phyloP scores from a whole-genome alignment of 2,888 invertebrate genomes.

The Dryocosmus kuriphilus region DNA sequence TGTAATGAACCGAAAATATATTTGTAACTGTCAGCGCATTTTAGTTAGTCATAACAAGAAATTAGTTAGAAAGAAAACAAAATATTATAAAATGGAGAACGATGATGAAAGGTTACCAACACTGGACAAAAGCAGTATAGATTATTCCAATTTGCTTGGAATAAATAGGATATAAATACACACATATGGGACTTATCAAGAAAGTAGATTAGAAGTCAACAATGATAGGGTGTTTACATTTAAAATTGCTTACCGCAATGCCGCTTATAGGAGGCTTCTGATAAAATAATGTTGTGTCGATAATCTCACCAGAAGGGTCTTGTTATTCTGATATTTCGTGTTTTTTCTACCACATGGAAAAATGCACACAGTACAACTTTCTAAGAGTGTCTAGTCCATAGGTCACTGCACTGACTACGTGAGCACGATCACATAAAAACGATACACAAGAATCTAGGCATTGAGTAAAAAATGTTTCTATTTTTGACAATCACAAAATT shows the following conservation, averaged over 20 bases:
- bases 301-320: conserved; percentile 8
- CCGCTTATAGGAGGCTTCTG: not conserved
- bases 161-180: not conserved
- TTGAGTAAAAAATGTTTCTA: no score
- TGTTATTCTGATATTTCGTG: conserved; percentile 14
- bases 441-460: conserved; percentile 1
- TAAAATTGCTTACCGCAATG: conserved; percentile 14
- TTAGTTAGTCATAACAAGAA: no score
- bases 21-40: no score
- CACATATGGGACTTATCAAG: not conserved
- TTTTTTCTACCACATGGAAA: conserved; percentile 13
- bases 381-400: conserved; percentile 27
- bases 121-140: not conserved
- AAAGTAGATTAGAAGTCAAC: conserved; percentile 7
- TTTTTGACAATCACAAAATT: conserved; percentile 1
- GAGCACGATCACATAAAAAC: not conserved
- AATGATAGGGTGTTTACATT: conserved; percentile 9
- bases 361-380: conserved; percentile 28
- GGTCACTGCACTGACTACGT: not conserved
- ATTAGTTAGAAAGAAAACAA: no score
- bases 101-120: not conserved
- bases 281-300: conserved; percentile 9
- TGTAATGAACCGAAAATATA: no score
- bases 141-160: not conserved
- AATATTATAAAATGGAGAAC: no score